Conservation (phyloP, 1,140 invertebrate species). For the Papilio polyxenes region DNA sequence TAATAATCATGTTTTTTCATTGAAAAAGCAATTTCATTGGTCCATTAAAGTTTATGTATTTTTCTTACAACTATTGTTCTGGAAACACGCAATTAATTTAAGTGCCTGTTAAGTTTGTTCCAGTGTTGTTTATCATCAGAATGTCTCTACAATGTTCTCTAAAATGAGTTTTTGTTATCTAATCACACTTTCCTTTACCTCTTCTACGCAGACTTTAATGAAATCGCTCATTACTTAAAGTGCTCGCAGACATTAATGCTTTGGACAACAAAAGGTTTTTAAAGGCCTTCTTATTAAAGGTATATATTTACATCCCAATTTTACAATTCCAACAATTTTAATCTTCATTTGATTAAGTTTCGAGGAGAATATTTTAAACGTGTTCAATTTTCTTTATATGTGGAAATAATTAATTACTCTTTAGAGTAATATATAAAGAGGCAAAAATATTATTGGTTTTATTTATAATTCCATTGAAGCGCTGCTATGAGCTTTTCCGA, state of each 20-base stretch:
- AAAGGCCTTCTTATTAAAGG: slow-evolving; percentile 42
- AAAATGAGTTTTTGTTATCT: slow-evolving; percentile 58
- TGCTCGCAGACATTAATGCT: slow-evolving; percentile 58
- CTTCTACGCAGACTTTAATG: slow-evolving; percentile 62
- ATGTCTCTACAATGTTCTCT: slow-evolving; percentile 43
- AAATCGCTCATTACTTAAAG: slow-evolving; percentile 72
- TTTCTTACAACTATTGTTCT: slow-evolving; percentile 34
- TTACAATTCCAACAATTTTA: slow-evolving; percentile 28
- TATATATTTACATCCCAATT: slow-evolving; percentile 32
- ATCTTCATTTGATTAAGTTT: background rate
- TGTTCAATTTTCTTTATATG: no score
- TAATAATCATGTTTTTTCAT: background rate
- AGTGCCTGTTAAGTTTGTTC: slow-evolving; percentile 35
- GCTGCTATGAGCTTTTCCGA: no score
- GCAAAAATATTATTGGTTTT: no score
- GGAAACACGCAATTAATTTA: slow-evolving; percentile 34
- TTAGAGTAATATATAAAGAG: no score
- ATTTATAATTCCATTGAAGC: no score
- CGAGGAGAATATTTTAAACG: background rate
- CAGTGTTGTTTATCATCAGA: slow-evolving; percentile 36
- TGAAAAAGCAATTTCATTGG: background rate
- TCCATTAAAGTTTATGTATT: slow-evolving; percentile 32
- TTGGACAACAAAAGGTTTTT: slow-evolving; percentile 52
- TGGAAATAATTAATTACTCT: no score
- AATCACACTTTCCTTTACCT: slow-evolving; percentile 54